Conservation (phyloP, 2,888 invertebrate genomes). For the Lasioglossum morio region DNA sequence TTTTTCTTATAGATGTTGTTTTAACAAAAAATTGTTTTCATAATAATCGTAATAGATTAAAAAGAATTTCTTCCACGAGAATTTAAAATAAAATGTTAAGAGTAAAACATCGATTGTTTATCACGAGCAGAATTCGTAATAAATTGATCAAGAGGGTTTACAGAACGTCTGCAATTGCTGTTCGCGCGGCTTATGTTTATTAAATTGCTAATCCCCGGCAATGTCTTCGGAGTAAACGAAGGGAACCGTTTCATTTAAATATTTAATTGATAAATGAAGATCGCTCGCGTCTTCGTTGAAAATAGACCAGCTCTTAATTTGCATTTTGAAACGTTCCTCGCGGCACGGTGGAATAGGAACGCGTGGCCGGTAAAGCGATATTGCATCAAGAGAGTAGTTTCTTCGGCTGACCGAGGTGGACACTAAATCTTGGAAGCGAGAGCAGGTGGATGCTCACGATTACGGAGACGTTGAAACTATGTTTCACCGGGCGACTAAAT, state of each 20-base stretch:
- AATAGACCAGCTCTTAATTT: neutral
- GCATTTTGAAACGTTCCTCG: constrained; percentile 26
- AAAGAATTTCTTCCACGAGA: neutral
- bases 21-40: neutral
- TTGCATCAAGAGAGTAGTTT: constrained; percentile 66
- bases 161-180: neutral
- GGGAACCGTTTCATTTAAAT: neutral
- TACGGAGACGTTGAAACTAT: constrained; percentile 67
- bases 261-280: neutral
- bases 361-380: constrained; percentile 55
- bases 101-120: neutral
- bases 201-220: neutral
- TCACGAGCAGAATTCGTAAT: neutral
- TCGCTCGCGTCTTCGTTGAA: neutral
- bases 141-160: neutral
- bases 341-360: constrained; percentile 27
- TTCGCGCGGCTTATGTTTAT: neutral
- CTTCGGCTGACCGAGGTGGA: constrained; percentile 63
- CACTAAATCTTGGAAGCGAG: constrained; percentile 67
- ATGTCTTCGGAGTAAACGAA: neutral
- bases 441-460: constrained; percentile 67
- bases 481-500: constrained; percentile 73
- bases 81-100: neutral
- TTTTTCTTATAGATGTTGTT: too few species aligned
- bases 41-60: too few species aligned